Conservation (phyloP, 2,113 vertebrate species). For the Ceyx cyanopectus region DNA sequence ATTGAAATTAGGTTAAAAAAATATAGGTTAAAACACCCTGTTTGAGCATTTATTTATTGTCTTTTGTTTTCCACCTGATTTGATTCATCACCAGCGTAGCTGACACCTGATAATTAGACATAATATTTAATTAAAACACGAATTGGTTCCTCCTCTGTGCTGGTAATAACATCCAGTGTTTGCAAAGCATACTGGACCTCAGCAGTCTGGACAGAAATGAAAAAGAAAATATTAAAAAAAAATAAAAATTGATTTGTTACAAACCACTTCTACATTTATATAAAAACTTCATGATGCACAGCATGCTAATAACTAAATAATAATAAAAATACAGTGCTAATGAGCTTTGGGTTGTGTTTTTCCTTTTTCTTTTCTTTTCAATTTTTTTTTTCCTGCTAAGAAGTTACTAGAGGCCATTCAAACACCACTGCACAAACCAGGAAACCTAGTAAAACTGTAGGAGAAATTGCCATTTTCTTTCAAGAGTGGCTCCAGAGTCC, state of each 20-base stretch:
- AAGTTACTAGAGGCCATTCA: slow-evolving; percentile 54
- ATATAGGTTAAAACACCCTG: background rate
- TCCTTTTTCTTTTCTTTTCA: slow-evolving; percentile 15
- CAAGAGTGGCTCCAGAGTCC: slow-evolving; percentile 17
- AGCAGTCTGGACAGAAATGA: background rate
- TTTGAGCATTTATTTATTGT: background rate
- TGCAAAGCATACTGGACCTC: background rate
- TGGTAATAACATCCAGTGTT: background rate
- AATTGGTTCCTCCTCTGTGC: background rate
- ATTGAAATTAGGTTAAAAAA: background rate
- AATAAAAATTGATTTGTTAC: slow-evolving; percentile 31
- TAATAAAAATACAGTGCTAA: slow-evolving; percentile 18
- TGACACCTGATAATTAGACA: background rate
- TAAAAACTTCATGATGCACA: slow-evolving; percentile 54
- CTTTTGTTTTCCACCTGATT: background rate
- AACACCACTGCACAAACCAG: slow-evolving; percentile 48
- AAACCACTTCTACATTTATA: slow-evolving; percentile 58
- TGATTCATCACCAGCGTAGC: background rate
- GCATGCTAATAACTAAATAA: background rate
- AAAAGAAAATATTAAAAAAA: background rate
- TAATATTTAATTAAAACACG: background rate
- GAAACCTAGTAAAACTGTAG: slow-evolving; percentile 65
- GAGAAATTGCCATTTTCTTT: slow-evolving; percentile 63
- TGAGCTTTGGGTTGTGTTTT: slow-evolving; percentile 55
- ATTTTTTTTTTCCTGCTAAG: slow-evolving; percentile 11